Conservation (phyloP, 1,140 invertebrate genomes). For the Diachasmimorpha longicaudata region DNA sequence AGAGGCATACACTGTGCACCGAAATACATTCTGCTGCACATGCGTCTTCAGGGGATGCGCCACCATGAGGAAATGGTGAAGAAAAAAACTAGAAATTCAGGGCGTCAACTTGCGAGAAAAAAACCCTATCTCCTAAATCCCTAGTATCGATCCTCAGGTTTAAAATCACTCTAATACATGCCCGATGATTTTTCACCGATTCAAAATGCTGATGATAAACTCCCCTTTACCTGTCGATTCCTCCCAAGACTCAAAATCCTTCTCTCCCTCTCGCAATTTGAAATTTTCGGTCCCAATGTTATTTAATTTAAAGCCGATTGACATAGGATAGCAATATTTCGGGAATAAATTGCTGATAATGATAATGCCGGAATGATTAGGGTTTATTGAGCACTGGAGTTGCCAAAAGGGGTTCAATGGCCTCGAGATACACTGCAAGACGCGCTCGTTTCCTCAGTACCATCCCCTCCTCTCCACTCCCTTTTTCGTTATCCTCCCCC, state of each 20-base stretch:
- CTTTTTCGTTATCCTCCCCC: slow-evolving; percentile 34
- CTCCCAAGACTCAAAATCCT: background rate
- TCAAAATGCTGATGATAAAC: background rate
- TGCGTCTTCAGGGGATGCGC: slow-evolving; percentile 10
- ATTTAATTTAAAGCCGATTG: no score
- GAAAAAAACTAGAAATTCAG: slow-evolving; percentile 11
- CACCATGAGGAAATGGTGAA: slow-evolving; percentile 5
- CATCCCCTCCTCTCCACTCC: slow-evolving; percentile 25
- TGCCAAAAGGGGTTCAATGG: slow-evolving; percentile 58
- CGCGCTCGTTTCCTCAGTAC: slow-evolving; percentile 36
- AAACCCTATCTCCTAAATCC: background rate
- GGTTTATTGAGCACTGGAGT: slow-evolving; percentile 35
- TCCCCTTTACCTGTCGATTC: background rate
- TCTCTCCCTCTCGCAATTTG: background rate
- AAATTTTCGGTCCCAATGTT: no score
- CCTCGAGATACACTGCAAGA: slow-evolving; percentile 62
- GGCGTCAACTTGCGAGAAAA: background rate
- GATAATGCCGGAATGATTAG: slow-evolving; percentile 31
- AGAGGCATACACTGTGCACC: slow-evolving; percentile 52
- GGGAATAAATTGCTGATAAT: slow-evolving; percentile 40
- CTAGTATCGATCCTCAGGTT: background rate
- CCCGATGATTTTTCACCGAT: background rate
- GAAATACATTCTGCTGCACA: slow-evolving; percentile 32
- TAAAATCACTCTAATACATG: background rate
- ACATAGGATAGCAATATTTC: no score